Evolutionary conservation across 2,888 invertebrate genomes (phyloP).

Genomic region (Macropis europaea): DNA sequence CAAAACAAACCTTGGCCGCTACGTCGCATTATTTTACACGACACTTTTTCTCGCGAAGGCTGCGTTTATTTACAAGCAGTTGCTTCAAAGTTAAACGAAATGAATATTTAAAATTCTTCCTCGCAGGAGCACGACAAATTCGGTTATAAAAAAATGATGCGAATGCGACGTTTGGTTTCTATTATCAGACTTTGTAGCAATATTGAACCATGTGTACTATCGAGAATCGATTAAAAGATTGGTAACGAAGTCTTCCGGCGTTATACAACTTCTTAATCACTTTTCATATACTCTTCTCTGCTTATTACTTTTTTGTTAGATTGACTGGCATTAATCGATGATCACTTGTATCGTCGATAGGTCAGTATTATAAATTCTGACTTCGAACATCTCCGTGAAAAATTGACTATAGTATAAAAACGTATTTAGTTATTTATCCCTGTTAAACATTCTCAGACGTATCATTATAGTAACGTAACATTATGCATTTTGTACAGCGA

Average conservation of each 20-base stretch:
- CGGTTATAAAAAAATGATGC: background rate
- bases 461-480: background rate
- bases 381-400: conserved; percentile 20
- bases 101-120: background rate
- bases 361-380: background rate
- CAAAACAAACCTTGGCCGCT: conserved; percentile 10
- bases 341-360: background rate
- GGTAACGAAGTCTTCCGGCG: background rate
- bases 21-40: background rate
- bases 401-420: conserved; percentile 45
- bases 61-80: conserved; percentile 31
- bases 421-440: conserved; percentile 7
- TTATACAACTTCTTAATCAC: conserved; percentile 5
- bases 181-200: background rate
- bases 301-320: background rate
- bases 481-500: conserved; percentile 26
- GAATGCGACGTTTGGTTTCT: background rate
- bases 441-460: conserved; percentile 22
- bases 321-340: background rate
- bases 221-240: background rate
- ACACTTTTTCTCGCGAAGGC: background rate
- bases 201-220: background rate
- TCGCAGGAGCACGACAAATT: background rate
- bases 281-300: background rate
- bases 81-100: background rate